Conservation (phyloP, 2,888 invertebrate genomes). For the Deilephila porcellus region DNA sequence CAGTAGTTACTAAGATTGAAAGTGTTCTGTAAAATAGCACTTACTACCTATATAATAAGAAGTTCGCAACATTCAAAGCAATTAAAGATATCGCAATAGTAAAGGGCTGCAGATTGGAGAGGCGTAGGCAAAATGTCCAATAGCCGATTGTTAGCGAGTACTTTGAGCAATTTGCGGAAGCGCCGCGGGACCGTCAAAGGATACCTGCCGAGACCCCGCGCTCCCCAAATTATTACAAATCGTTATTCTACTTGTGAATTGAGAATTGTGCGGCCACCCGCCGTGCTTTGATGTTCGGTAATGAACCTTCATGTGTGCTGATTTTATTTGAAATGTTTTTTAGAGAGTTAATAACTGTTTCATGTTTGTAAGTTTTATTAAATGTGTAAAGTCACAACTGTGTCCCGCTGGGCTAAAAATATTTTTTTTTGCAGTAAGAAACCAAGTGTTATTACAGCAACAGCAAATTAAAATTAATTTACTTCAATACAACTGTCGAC, state of each 20-base stretch:
- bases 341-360: no score
- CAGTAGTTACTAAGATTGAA: no score
- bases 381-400: no score
- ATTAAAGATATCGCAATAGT: background rate
- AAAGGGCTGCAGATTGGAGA: background rate
- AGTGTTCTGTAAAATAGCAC: no score
- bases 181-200: background rate
- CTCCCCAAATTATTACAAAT: conserved; percentile 10
- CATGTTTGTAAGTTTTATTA: no score
- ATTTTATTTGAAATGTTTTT: no score
- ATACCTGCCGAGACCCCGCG: background rate
- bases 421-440: no score
- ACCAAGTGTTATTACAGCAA: no score
- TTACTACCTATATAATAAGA: no score
- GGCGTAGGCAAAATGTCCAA: conserved; percentile 32
- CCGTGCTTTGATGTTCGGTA: background rate
- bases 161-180: conserved; percentile 58
- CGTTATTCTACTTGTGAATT: background rate
- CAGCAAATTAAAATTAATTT: no score
- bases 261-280: background rate
- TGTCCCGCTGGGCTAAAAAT: no score
- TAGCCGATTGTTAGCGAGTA: conserved; percentile 50
- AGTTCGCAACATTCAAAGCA: no score
- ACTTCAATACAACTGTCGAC: background rate
- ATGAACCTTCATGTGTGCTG: background rate